A percentile compares a stretch with the other conserved stretches of the same genome.
Evolutionary conservation across 2,113 vertebrate genomes (phyloP).

Genomic region (Seriola dumerili): DNA sequence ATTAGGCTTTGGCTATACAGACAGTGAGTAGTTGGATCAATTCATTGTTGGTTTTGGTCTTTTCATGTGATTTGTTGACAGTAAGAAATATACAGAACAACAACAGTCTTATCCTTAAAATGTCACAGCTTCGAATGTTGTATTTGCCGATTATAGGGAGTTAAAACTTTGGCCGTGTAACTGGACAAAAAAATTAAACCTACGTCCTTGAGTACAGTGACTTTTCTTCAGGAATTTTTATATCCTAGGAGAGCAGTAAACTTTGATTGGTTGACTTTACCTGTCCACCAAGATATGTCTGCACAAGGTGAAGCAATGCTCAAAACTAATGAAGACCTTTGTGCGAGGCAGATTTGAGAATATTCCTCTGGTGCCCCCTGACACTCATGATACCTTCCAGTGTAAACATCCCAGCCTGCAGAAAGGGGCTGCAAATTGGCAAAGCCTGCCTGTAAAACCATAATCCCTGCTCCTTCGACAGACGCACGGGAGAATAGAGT

Average conservation of each 20-base stretch:
- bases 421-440: slow-evolving; percentile 64
- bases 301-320: slow-evolving; percentile 38
- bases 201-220: not conserved
- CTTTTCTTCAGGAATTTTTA: slow-evolving; percentile 27
- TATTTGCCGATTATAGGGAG: slow-evolving; percentile 1
- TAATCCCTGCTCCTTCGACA: slow-evolving; percentile 74
- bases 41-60: slow-evolving; percentile 14
- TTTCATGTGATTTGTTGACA: slow-evolving; percentile 22
- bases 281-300: slow-evolving; percentile 48
- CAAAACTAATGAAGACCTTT: slow-evolving; percentile 71
- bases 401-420: slow-evolving; percentile 63
- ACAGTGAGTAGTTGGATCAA: not conserved
- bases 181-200: slow-evolving; percentile 37
- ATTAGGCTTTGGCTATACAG: not conserved
- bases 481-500: slow-evolving; percentile 65
- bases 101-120: slow-evolving; percentile 25
- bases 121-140: slow-evolving; percentile 23
- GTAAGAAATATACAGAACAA: not conserved
- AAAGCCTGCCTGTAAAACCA: slow-evolving; percentile 71
- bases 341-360: slow-evolving; percentile 64
- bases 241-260: slow-evolving; percentile 20
- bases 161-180: slow-evolving; percentile 13
- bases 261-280: slow-evolving; percentile 50
- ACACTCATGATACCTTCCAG: slow-evolving; percentile 55
- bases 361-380: slow-evolving; percentile 50